Conservation (phyloP, 2,888 invertebrate species). For the Pseudococcus longispinus region DNA sequence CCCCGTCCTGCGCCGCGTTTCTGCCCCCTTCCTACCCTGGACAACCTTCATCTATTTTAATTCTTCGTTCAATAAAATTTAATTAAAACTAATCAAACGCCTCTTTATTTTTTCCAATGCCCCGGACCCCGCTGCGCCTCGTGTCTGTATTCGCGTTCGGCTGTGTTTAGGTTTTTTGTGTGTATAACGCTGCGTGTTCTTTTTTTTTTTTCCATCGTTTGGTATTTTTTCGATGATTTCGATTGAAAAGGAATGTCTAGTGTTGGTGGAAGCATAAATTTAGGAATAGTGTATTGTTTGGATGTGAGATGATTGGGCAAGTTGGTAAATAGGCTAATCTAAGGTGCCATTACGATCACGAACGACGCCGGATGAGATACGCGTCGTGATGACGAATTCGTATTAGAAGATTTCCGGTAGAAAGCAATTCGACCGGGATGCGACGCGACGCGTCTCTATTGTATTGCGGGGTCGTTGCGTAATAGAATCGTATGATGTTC, state of each 20-base stretch:
- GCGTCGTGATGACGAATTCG: slow-evolving; percentile 18
- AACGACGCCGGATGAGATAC: slow-evolving; percentile 21
- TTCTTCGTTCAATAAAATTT: slow-evolving; percentile 57
- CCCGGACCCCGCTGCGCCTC: not conserved
- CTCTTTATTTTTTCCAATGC: slow-evolving; percentile 52
- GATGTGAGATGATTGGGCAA: not conserved
- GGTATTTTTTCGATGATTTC: not conserved
- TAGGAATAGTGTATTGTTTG: not conserved
- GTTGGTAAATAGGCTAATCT: not conserved
- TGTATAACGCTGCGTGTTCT: not conserved
- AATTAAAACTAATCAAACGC: slow-evolving; percentile 57
- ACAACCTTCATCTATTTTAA: slow-evolving; percentile 56
- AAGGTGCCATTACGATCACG: slow-evolving; percentile 22
- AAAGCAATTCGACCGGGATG: slow-evolving; percentile 20
- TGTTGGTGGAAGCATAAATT: not conserved
- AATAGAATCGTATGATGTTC: not conserved
- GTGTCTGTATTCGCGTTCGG: not conserved
- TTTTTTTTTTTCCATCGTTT: not conserved
- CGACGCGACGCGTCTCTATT: not conserved
- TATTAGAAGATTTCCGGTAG: slow-evolving; percentile 28
- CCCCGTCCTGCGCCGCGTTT: slow-evolving; percentile 1
- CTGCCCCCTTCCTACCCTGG: slow-evolving; percentile 5
- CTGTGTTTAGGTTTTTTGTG: not conserved
- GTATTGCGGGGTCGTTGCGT: not conserved
- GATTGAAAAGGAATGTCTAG: too few species aligned